phyloP scores from a whole-genome alignment of 2,113 vertebrate species.

The Tautogolabrus adspersus region DNA sequence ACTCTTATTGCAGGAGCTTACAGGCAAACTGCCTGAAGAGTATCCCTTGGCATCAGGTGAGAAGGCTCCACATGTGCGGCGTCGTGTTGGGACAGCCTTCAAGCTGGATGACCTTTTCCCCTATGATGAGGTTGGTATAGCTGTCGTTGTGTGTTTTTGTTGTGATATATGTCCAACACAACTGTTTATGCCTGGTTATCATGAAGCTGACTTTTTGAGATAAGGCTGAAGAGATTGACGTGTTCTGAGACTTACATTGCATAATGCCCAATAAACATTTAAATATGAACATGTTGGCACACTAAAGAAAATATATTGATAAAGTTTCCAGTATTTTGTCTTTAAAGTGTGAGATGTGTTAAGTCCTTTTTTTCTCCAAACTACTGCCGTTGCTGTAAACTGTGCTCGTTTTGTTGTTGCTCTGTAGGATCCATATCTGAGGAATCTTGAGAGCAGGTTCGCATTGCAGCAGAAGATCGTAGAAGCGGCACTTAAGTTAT shows the following conservation, averaged over 20 bases:
- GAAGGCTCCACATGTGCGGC: slow-evolving; percentile 88
- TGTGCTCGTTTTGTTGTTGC: background rate
- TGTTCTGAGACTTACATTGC: background rate
- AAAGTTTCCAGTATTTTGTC: slow-evolving; percentile 1
- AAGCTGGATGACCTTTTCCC: slow-evolving; percentile 92
- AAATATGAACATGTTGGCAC: background rate
- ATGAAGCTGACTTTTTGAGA: slow-evolving; percentile 12
- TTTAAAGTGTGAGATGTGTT: background rate
- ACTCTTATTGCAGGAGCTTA: slow-evolving; percentile 88
- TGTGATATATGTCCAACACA: background rate
- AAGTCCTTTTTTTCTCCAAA: background rate
- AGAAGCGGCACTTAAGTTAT: slow-evolving; percentile 93
- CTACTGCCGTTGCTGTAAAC: background rate
- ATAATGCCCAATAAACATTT: slow-evolving; percentile 5
- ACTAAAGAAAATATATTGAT: background rate
- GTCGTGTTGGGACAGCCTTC: slow-evolving; percentile 90
- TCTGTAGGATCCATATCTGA: slow-evolving; percentile 90
- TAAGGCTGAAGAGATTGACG: background rate
- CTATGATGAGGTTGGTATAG: slow-evolving; percentile 86
- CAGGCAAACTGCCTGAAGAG: slow-evolving; percentile 92
- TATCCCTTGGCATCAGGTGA: slow-evolving; percentile 92
- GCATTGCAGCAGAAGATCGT: slow-evolving; percentile 95
- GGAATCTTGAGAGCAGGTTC: slow-evolving; percentile 93
- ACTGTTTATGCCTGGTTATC: slow-evolving; percentile 24
- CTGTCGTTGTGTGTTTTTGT: slow-evolving; percentile 4